These are phyloP conservation scores for Netelia virgata DNA, from an alignment of 2,888 invertebrate species.

Conservation along the genomic window DNA sequence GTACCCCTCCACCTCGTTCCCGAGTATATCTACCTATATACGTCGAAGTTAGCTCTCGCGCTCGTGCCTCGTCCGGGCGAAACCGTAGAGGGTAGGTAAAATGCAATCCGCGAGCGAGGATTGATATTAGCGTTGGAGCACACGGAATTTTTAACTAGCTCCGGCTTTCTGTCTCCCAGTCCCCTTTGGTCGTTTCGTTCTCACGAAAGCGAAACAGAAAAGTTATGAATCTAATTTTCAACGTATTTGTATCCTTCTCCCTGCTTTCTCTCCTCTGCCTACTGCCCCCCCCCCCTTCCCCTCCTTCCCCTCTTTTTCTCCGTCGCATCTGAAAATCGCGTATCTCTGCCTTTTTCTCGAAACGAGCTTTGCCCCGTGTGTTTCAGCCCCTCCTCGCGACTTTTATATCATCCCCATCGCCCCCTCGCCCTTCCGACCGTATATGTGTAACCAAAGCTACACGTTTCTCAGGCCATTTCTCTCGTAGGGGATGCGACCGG, in stretches of 20 bases:
- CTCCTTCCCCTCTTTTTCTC: conserved; percentile 48
- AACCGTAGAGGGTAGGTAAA: conserved; percentile 44
- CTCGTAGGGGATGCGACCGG: conserved; percentile 15
- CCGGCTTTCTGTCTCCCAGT: conserved; percentile 52
- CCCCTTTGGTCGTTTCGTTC: conserved; percentile 77
- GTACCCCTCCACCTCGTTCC: conserved; percentile 8
- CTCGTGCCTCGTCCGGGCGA: conserved; percentile 28
- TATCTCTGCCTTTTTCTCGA: conserved; percentile 59
- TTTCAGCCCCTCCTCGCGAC: conserved; percentile 63
- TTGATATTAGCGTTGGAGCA: conserved; percentile 81
- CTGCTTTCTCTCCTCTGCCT: conserved; percentile 44
- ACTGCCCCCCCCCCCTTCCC: conserved; percentile 56
- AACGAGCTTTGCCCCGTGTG: conserved; percentile 52
- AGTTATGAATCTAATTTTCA: conserved; percentile 85
- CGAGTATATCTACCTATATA: conserved; percentile 24
- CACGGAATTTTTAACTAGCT: conserved; percentile 84
- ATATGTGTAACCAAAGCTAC: conserved; percentile 22
- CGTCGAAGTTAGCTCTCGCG: conserved; percentile 40
- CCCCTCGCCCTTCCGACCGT: conserved; percentile 53
- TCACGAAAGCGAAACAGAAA: conserved; percentile 81
- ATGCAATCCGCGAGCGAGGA: conserved; percentile 71
- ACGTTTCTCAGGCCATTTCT: conserved; percentile 37
- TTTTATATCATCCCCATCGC: conserved; percentile 56
- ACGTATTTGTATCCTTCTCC: conserved; percentile 79
- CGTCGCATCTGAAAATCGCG: conserved; percentile 37